Base-by-base conservation (phyloP, 2,797 vertebrate species). In the Todus mexicanus region DNA sequence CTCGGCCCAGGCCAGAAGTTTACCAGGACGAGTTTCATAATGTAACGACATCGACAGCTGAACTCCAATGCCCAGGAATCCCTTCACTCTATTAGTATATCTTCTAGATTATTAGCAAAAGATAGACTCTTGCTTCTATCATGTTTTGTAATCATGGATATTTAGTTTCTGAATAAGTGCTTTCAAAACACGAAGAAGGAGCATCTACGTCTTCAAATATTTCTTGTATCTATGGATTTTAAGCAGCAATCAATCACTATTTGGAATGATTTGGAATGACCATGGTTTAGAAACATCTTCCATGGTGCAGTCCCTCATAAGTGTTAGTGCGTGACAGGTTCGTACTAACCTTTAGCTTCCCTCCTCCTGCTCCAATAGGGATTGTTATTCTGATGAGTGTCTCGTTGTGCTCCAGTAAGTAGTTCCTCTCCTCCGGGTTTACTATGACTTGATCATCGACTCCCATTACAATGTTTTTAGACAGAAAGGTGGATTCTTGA, bases 401-500 rank as follows among this genome's bases (percentile, higher is more conserved):
- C 61, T 82, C 9, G 0, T 96, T 97, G 80, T 83, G 69, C 71
- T 95, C 79, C 91, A 97, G 51, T 18, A 77, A 54, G 51, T 93
- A 97, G 77, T 83, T 91, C 21, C 70, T 71, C 45, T 96, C 61
- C 50, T 84, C 65, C 2, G 77, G 95, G 23, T 95, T 91, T 69
- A 57, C 29, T 85, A 95, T 70, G 56, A 88, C 69, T 87, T 4
- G 69, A 23, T 81, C 93, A 84, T 92, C 72, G 1, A 95, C 59
- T 65, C 95, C 96, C 90, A 97, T 82, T 57, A 84, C 77, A 81
- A 97, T 81, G 23, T 25, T 95, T 92, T 95, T 95, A 25, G 96
- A 95, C 47, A 87, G 25, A 65, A 97, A 97, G 21, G 94, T 95
- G 37, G 84, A 88, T 89, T 94, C 92, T 65, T 95, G 96, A 68